Percentiles rank a stretch among this genome's conserved stretches.
These are phyloP conservation scores for Carollia perspicillata DNA, from an alignment of 2,113 vertebrate species.

Conservation along the genomic window DNA sequence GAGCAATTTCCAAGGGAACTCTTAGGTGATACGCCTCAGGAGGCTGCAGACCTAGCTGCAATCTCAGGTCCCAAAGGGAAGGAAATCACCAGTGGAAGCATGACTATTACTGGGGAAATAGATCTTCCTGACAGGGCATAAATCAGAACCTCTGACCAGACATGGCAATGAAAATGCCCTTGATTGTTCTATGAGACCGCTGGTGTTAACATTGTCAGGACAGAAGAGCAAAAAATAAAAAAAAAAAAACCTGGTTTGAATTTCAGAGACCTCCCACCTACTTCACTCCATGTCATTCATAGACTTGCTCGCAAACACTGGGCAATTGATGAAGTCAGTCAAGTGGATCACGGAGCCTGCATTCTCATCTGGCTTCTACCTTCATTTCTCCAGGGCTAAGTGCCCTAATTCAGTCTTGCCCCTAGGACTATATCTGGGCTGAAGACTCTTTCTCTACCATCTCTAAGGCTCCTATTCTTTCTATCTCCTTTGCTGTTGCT, in stretches of 20 bases:
- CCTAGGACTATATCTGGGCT: neutral
- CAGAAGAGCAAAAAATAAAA: neutral
- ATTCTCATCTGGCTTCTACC: neutral
- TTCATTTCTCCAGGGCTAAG: neutral
- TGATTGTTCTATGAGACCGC: slow-evolving; percentile 25
- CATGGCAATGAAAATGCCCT: slow-evolving; percentile 33
- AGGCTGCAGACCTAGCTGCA: slow-evolving; percentile 45
- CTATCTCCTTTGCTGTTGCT: neutral
- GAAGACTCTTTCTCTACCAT: too few relatives aligned
- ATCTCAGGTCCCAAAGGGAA: slow-evolving; percentile 49
- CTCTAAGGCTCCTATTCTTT: neutral
- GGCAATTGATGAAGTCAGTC: neutral
- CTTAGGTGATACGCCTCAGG: slow-evolving; percentile 62
- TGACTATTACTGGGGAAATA: slow-evolving; percentile 64
- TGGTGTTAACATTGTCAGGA: slow-evolving; percentile 21
- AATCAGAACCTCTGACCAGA: slow-evolving; percentile 67
- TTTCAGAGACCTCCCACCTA: neutral
- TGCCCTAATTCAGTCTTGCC: neutral
- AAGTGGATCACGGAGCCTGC: neutral
- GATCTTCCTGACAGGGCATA: slow-evolving; percentile 69
- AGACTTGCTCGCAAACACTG: neutral
- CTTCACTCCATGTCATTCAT: neutral
- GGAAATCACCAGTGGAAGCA: slow-evolving; percentile 60
- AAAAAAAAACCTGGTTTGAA: neutral
- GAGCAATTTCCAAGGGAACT: slow-evolving; percentile 70